Conservation (phyloP, 2,797 vertebrate species). For the Buceros bicornis region DNA sequence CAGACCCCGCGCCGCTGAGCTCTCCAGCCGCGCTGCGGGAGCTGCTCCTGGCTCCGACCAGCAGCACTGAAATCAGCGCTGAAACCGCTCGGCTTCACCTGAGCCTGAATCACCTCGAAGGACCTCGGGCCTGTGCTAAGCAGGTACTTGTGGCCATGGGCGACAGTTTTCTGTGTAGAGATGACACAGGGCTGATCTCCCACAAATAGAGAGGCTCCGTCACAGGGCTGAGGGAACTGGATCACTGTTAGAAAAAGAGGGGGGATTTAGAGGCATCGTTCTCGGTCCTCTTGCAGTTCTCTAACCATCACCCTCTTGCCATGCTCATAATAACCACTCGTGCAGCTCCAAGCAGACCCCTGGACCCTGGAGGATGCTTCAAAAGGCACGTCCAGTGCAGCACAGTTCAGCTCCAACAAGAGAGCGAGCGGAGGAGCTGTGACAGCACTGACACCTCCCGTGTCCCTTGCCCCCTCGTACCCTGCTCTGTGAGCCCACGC, state of each 20-base stretch:
- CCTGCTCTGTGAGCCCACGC: background rate
- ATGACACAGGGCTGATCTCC: no score
- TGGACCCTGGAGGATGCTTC: background rate
- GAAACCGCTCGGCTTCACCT: background rate
- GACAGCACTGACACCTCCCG: background rate
- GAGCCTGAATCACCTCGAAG: background rate
- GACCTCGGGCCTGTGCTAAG: background rate
- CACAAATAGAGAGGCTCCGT: no score
- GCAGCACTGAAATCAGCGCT: background rate
- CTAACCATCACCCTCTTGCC: background rate
- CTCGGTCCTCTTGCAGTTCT: background rate
- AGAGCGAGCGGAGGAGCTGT: background rate
- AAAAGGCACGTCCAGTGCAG: accelerated
- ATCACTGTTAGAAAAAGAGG: background rate
- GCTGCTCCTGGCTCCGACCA: accelerated
- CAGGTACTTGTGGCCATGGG: background rate
- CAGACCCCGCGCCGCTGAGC: accelerated
- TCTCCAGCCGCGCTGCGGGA: accelerated
- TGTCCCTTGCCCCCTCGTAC: background rate
- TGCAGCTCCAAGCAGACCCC: accelerated
- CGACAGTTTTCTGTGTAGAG: accelerated
- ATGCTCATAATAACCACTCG: accelerated
- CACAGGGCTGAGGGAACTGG: no score
- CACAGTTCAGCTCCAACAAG: background rate
- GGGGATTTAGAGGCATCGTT: background rate